phyloP scores from a whole-genome alignment of 92 coral and sea anemone species.

The Desmophyllum pertusum region DNA sequence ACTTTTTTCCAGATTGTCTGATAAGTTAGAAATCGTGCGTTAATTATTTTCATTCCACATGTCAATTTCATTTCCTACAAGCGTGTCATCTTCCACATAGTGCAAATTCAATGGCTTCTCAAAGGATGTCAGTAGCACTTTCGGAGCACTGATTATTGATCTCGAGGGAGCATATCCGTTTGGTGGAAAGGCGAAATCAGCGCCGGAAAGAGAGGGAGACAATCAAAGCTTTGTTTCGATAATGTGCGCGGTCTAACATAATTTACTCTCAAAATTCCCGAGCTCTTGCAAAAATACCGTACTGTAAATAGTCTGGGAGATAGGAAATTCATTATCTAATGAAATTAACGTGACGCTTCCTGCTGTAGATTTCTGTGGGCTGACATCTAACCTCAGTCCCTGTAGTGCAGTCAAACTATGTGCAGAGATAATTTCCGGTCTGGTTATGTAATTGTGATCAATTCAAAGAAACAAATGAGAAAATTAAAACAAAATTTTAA shows the following conservation, averaged over 20 bases:
- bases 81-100: constrained; percentile 10
- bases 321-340: constrained; percentile 22
- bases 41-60: constrained; percentile 1
- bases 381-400: constrained; percentile 14
- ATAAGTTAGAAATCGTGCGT: neutral
- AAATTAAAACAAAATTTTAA: neutral
- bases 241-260: neutral
- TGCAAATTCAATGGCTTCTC: neutral
- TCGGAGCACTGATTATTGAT: neutral
- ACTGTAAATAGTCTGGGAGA: constrained; percentile 10
- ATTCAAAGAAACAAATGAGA: neutral
- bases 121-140: neutral
- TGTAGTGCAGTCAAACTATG: constrained; percentile 10
- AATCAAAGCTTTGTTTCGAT: constrained; percentile 2
- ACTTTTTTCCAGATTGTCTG: constrained; percentile 15
- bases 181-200: neutral
- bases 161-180: neutral
- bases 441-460: neutral
- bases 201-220: neutral
- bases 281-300: neutral
- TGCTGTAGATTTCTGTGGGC: neutral
- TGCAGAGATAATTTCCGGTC: constrained; percentile 4
- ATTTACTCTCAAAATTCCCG: constrained; percentile 1
- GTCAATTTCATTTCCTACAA: neutral
- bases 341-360: constrained; percentile 18